Evolutionary conservation across 2,888 invertebrate species (phyloP).

Genomic region (Lithosia quadra): DNA sequence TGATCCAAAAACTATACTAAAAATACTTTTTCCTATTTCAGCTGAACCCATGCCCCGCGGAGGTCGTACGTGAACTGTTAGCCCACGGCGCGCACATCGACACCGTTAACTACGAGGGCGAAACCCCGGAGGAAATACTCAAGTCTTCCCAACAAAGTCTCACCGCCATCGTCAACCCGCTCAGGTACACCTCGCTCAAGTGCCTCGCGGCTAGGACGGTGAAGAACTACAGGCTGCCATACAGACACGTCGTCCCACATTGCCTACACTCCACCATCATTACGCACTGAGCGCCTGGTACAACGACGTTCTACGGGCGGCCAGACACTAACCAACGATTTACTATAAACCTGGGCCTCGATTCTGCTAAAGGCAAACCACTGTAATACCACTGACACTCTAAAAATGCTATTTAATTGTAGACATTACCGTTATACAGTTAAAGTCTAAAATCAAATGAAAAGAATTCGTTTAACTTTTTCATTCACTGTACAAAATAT

Average conservation of each 20-base stretch:
- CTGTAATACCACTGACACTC: no score
- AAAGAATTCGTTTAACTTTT: no score
- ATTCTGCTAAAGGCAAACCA: no score
- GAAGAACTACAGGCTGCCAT: slow-evolving; percentile 89
- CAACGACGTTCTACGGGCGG: neutral
- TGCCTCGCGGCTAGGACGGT: slow-evolving; percentile 95
- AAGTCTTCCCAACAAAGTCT: slow-evolving; percentile 86
- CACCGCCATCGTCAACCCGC: slow-evolving; percentile 90
- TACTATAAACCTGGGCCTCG: no score
- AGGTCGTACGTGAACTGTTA: slow-evolving; percentile 91
- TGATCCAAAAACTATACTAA: neutral
- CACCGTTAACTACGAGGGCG: slow-evolving; percentile 91
- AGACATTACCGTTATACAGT: no score
- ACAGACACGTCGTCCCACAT: slow-evolving; percentile 85
- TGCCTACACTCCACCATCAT: slow-evolving; percentile 83
- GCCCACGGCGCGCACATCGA: slow-evolving; percentile 95
- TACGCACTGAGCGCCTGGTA: slow-evolving; percentile 70
- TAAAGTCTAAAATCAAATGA: no score
- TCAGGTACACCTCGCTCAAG: slow-evolving; percentile 92
- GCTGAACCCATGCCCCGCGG: slow-evolving; percentile 89
- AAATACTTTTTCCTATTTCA: slow-evolving; percentile 43
- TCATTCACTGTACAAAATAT: no score
- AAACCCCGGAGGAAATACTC: slow-evolving; percentile 91
- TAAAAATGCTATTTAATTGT: no score
- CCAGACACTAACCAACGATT: neutral